Evolutionary conservation across 2,888 invertebrate genomes (phyloP).

Genomic region (Cremastobaeus sp.): DNA sequence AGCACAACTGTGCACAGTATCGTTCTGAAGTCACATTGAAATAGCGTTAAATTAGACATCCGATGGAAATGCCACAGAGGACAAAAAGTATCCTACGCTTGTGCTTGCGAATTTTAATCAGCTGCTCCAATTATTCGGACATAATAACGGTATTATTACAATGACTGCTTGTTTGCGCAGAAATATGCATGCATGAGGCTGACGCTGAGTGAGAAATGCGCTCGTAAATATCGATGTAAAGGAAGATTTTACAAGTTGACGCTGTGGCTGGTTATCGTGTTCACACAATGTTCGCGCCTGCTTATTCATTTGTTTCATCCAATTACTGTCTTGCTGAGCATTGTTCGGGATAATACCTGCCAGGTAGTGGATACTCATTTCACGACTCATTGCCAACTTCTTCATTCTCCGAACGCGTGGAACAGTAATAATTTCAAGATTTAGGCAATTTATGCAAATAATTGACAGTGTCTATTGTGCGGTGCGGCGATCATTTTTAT

Average conservation of each 20-base stretch:
- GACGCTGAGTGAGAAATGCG: constrained; percentile 27
- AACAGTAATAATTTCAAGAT: constrained; percentile 26
- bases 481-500: neutral
- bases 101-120: too few relatives aligned
- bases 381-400: constrained; percentile 52
- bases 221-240: constrained; percentile 43
- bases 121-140: too few relatives aligned
- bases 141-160: too few relatives aligned
- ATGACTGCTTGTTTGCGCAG: too few relatives aligned
- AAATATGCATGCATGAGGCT: constrained; percentile 4
- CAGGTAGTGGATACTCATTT: constrained; percentile 61
- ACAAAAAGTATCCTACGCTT: constrained; percentile 39
- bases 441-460: constrained; percentile 16
- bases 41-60: constrained; percentile 17
- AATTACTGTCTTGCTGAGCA: constrained; percentile 62
- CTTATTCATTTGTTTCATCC: constrained; percentile 66
- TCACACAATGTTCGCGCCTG: constrained; percentile 54
- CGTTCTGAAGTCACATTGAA: constrained; percentile 22
- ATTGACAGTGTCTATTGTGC: constrained; percentile 14
- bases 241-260: too few relatives aligned
- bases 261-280: constrained; percentile 45
- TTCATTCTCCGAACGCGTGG: constrained; percentile 38
- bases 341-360: constrained; percentile 64
- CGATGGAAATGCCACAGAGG: neutral
- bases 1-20: constrained; percentile 28